Conservation (phyloP, 2,888 invertebrate genomes). For the Tortricodes alternella region DNA sequence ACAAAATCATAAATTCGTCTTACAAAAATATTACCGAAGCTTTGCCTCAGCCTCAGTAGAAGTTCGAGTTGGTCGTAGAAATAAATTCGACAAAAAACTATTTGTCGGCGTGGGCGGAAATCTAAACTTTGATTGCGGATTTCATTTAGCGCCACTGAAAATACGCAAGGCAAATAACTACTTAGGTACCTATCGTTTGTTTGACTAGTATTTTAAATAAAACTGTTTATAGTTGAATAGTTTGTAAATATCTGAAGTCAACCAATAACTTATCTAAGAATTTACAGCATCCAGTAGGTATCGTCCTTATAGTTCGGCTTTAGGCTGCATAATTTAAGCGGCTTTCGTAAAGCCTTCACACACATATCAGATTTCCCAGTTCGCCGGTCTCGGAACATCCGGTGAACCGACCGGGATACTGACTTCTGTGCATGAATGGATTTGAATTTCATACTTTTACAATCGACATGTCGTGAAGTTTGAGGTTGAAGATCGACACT, state of each 20-base stretch:
- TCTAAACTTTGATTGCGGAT: background rate
- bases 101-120: background rate
- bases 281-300: slow-evolving; percentile 15
- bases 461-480: slow-evolving; percentile 1
- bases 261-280: background rate
- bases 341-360: slow-evolving; percentile 29
- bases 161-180: no score
- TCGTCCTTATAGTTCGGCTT: slow-evolving; percentile 7
- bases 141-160: background rate
- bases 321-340: slow-evolving; percentile 26
- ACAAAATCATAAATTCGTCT: slow-evolving; percentile 15
- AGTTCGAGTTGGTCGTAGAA: background rate
- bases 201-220: background rate
- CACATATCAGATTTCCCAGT: slow-evolving; percentile 27
- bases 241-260: background rate
- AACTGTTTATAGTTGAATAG: background rate
- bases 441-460: slow-evolving; percentile 9
- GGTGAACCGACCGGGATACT: slow-evolving; percentile 17
- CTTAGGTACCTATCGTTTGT: no score
- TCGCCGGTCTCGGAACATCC: slow-evolving; percentile 20
- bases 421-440: slow-evolving; percentile 24
- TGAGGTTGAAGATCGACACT: no score
- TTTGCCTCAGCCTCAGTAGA: background rate
- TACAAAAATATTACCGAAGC: slow-evolving; percentile 8
- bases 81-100: background rate